These are phyloP conservation scores for Xanthorhoe spadicearia DNA, from an alignment of 2,888 invertebrate genomes.

Conservation along the genomic window DNA sequence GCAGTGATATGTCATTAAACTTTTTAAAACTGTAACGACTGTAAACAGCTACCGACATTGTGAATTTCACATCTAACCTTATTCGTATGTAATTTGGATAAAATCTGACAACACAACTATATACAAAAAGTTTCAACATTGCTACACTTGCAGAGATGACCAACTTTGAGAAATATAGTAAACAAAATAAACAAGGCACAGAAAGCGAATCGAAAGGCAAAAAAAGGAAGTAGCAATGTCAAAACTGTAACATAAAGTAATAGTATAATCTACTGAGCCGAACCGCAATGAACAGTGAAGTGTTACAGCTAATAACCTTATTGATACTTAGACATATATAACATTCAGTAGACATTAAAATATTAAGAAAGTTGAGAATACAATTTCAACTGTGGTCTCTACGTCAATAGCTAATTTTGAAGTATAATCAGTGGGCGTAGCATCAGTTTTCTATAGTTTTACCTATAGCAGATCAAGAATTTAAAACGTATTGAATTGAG, in stretches of 20 bases:
- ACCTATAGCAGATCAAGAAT: no score
- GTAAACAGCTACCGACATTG: constrained; percentile 21
- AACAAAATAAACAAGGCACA: constrained; percentile 52
- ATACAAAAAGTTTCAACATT: constrained; percentile 79
- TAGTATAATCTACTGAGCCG: constrained; percentile 73
- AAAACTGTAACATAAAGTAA: constrained; percentile 72
- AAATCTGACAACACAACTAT: constrained; percentile 73
- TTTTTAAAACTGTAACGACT: constrained; percentile 37
- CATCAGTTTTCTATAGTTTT: constrained; percentile 15
- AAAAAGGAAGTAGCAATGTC: constrained; percentile 75
- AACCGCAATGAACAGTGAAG: constrained; percentile 69
- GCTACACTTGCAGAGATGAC: constrained; percentile 65
- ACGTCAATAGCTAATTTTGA: constrained; percentile 58
- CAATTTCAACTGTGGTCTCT: constrained; percentile 56
- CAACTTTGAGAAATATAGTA: constrained; percentile 80
- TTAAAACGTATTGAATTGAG: no score
- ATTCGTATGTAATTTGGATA: constrained; percentile 12
- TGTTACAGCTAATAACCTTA: constrained; percentile 71
- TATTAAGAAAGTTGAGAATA: constrained; percentile 70
- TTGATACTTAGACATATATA: constrained; percentile 82
- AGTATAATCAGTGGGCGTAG: constrained; percentile 10
- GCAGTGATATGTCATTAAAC: constrained; percentile 70
- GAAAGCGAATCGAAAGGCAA: constrained; percentile 46
- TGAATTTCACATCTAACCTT: constrained; percentile 12
- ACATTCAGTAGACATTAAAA: constrained; percentile 82